These are phyloP conservation scores for Sakesphorus luctuosus DNA, from an alignment of 2,113 vertebrate species.

Conservation along the genomic window DNA sequence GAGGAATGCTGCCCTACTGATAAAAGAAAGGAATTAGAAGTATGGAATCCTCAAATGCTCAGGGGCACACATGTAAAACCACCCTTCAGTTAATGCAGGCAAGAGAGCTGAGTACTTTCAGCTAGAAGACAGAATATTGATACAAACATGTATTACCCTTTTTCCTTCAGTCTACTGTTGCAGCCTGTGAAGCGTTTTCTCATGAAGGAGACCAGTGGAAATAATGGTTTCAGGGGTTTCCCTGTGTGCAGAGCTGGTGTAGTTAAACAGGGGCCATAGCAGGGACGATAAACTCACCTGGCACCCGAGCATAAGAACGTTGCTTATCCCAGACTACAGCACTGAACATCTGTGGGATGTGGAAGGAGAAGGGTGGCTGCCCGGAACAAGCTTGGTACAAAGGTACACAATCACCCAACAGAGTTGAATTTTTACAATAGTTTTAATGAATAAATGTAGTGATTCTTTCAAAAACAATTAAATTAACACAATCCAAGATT, in stretches of 20 bases:
- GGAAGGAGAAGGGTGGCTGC: background rate
- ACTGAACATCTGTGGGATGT: background rate
- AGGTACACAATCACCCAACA: background rate
- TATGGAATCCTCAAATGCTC: background rate
- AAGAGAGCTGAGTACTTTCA: background rate
- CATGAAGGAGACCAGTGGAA: background rate
- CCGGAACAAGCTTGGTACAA: rapidly evolving
- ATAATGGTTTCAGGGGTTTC: background rate
- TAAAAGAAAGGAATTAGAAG: background rate
- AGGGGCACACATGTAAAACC: background rate
- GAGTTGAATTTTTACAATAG: background rate
- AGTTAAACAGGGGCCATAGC: background rate
- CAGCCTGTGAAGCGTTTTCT: background rate
- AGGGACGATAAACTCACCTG: background rate
- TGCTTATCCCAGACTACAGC: background rate
- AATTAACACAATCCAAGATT: background rate
- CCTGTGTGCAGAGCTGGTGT: background rate
- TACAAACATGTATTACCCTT: background rate
- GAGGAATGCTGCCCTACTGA: background rate
- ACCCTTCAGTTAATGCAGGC: background rate
- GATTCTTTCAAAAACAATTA: constrained; percentile 17
- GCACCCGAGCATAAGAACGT: background rate
- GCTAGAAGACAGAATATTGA: background rate
- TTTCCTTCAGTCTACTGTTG: background rate
- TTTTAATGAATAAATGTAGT: constrained; percentile 52